Evolutionary conservation across 2,888 invertebrate species (phyloP), one percentile per base, ranked within the genome.

Genomic region (Aromia moschata): DNA sequence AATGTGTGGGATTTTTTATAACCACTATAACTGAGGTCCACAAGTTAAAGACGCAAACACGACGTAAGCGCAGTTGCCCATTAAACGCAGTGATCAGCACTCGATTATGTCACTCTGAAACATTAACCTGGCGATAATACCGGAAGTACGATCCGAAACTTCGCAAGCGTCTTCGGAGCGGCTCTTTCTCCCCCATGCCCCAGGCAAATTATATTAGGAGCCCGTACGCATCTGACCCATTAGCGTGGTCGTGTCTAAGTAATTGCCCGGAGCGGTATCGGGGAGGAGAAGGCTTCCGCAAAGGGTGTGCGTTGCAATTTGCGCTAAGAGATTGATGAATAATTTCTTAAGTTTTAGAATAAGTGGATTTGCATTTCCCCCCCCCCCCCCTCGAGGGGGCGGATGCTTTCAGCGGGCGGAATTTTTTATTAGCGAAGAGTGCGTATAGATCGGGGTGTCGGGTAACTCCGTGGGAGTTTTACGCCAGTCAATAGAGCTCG

Each of bases 261-360:
- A 62, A 65, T 62, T 62, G 56, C 55, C 16, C 47, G 56, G 57
- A 60, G 59, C 60, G 62, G 62, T 65, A 60, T 49, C 54, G 51
- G 54, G 43, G 58, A 11, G 5, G n/a, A 2, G 11, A 9, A 58
- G 43, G 62, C 65, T 60, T 56, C 56, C 56, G 59, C 57, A 65
- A 62, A 62, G 65, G 65, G 60, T 65, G 62, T 54, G 51, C 53
- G n/a, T n/a, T 56, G 62, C 63, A 64, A 64, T 62, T 65, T 65
- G 49, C 65, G 62, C 70, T 70, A 73, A 72, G 67, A 72, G 72
- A 70, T 68, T 72, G 72, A 73, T 75, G 72, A 75, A 75, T 74
- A 74, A 74, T 75, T 75, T 71, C 69, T 67, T 59, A 70, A 72
- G 67, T 74, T 73, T 70, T 69, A 73, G 71, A 70, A 70, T 71